phyloP scores from a whole-genome alignment of 1,140 invertebrate genomes.

The Nymphalis io region DNA sequence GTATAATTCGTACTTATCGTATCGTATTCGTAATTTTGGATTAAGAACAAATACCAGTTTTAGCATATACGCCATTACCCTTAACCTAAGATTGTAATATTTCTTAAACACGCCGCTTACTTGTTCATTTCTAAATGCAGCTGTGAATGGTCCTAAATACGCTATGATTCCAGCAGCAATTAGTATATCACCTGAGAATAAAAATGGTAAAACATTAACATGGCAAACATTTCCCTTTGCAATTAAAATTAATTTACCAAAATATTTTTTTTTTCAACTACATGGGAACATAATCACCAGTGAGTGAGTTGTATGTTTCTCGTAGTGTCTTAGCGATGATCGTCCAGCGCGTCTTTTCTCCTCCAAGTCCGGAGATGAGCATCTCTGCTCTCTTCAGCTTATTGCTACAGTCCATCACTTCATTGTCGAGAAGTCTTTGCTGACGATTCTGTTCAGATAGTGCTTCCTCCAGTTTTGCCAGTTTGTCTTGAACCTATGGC shows the following conservation, averaged over 20 bases:
- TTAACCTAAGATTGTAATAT: too few species aligned
- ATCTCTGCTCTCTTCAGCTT: constrained; percentile 96
- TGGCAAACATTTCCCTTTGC: not conserved
- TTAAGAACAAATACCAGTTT: too few species aligned
- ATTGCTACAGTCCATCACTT: constrained; percentile 92
- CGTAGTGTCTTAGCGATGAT: constrained; percentile 88
- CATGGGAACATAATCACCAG: constrained; percentile 50
- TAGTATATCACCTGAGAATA: constrained; percentile 88
- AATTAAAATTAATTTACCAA: too few species aligned
- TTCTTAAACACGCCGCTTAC: constrained; percentile 35
- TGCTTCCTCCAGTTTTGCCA: constrained; percentile 84
- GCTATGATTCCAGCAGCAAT: constrained; percentile 94
- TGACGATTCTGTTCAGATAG: constrained; percentile 83
- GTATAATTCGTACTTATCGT: too few species aligned
- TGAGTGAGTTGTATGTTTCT: constrained; percentile 84
- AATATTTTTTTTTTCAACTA: too few species aligned
- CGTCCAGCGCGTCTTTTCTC: constrained; percentile 92
- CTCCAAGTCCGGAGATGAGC: constrained; percentile 92
- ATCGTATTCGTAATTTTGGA: too few species aligned
- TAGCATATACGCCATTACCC: too few species aligned
- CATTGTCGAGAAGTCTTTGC: constrained; percentile 86
- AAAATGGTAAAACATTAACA: not conserved
- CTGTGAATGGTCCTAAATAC: constrained; percentile 95
- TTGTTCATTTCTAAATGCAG: constrained; percentile 86
- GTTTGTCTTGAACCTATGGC: constrained; percentile 74